Evolutionary conservation across 2,797 vertebrate species (phyloP).

Genomic region (Syngnathus rostellatus): DNA sequence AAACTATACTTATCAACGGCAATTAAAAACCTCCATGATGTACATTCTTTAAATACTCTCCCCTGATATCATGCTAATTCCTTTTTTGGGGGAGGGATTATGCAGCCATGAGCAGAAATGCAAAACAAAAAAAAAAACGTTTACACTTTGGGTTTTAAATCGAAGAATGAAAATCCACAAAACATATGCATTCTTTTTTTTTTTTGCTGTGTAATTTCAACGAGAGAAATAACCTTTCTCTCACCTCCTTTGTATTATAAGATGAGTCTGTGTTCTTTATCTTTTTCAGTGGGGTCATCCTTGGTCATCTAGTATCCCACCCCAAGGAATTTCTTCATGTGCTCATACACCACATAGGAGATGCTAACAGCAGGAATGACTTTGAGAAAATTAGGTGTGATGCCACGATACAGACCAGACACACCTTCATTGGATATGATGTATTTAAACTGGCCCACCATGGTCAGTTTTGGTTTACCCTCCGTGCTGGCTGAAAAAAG

Average conservation of each 20-base stretch:
- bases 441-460: slow-evolving; percentile 81
- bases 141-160: neutral
- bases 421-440: slow-evolving; percentile 83
- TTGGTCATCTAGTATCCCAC: slow-evolving; percentile 34
- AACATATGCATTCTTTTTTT: neutral
- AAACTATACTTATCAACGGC: neutral
- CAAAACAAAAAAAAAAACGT: neutral
- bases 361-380: slow-evolving; percentile 94
- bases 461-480: slow-evolving; percentile 75
- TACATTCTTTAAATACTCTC: neutral
- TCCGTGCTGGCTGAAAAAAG: slow-evolving; percentile 58
- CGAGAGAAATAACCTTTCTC: neutral
- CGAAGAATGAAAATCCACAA: neutral
- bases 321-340: slow-evolving; percentile 83
- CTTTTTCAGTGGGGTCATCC: neutral
- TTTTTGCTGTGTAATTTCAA: neutral
- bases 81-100: neutral
- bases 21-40: neutral
- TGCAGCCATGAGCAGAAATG: neutral
- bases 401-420: slow-evolving; percentile 83
- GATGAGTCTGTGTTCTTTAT: neutral
- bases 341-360: slow-evolving; percentile 92
- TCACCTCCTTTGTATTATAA: neutral
- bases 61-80: neutral
- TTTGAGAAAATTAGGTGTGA: slow-evolving; percentile 91